Base-by-base conservation (phyloP, 2,888 invertebrate species). In the Eulithis prunata region DNA sequence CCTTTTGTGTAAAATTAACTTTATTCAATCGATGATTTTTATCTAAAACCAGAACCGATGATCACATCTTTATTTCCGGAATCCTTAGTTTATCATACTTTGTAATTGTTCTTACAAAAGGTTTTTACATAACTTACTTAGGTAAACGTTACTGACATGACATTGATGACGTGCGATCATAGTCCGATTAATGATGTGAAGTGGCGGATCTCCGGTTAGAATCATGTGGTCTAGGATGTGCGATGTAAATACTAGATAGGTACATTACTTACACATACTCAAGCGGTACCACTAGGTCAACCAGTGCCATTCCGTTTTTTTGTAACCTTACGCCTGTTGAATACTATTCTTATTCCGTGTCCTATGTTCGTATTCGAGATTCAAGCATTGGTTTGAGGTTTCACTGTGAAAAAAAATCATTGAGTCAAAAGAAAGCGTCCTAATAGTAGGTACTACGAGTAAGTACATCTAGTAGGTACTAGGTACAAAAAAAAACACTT, bases 141-240 rank as follows among this genome's bases (percentile, higher is more conserved):
- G 2, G 56, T 66, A 66, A 66, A 62, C 67, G 67, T 67, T 68
- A 57, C 68, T 46, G 53, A 46, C 66, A 61, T 67, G 72, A 67
- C 70, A 70, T 70, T 67, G 70, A 63, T 65, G 66, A 32, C 62
- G 60, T 56, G 68, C 64, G 59, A 63, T 66, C 68, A 66, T 60
- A 57, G 64, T 63, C 59, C 55, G 65, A 62, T 64, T 65, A 57
- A 58, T 62, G 62, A 53, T 64, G 56, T 52, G 4, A 45, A 54
- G 52, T 58, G 55, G 62, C 72, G 72, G 70, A 70, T 70, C 72
- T 72, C 72, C 70, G 70, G 70, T 58, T 55, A 28, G 14, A 57
- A 63, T 68, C 68, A 68, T 61, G 57, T 66, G 43, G 46, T 61
- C 66, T 61, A 68, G 58, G 68, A 68, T 70, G 64, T 57, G 28